phyloP scores from a whole-genome alignment of 35 echinoderm and acorn worm species.

The Patiria miniata region DNA sequence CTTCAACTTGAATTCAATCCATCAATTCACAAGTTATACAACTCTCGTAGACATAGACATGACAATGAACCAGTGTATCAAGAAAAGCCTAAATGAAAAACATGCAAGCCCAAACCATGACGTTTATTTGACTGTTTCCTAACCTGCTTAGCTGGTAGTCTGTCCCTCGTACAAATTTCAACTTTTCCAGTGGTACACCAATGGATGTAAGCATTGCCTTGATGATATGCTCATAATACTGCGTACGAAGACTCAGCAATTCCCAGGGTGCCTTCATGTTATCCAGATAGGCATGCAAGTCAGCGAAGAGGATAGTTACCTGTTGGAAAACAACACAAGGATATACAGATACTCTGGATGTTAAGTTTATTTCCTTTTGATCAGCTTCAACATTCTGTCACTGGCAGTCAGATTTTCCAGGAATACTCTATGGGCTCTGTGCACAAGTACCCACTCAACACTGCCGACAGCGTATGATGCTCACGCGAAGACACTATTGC shows the following conservation, averaged over 20 bases:
- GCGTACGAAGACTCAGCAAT: slow-evolving; percentile 62
- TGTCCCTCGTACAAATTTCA: slow-evolving; percentile 88
- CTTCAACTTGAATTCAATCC: too few species aligned
- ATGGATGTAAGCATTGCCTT: slow-evolving; percentile 96
- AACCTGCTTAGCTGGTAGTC: slow-evolving; percentile 97
- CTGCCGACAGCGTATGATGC: too few species aligned
- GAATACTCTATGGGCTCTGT: too few species aligned
- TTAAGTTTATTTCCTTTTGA: too few species aligned
- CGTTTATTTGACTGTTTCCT: not conserved
- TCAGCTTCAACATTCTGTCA: too few species aligned
- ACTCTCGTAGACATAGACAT: too few species aligned
- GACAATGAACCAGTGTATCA: too few species aligned
- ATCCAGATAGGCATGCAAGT: slow-evolving; percentile 97
- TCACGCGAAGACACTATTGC: too few species aligned
- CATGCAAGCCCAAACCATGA: not conserved
- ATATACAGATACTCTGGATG: too few species aligned
- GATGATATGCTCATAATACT: slow-evolving; percentile 93
- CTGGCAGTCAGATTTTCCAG: too few species aligned
- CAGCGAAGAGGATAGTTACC: slow-evolving; percentile 94
- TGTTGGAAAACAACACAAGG: slow-evolving; percentile 32
- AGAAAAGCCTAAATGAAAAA: not conserved
- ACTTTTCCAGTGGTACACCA: slow-evolving; percentile 84
- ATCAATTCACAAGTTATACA: too few species aligned
- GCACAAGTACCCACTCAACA: too few species aligned
- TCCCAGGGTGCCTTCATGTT: slow-evolving; percentile 99